Conservation (phyloP, 1,140 invertebrate genomes). For the Neuroterus valhalla region DNA sequence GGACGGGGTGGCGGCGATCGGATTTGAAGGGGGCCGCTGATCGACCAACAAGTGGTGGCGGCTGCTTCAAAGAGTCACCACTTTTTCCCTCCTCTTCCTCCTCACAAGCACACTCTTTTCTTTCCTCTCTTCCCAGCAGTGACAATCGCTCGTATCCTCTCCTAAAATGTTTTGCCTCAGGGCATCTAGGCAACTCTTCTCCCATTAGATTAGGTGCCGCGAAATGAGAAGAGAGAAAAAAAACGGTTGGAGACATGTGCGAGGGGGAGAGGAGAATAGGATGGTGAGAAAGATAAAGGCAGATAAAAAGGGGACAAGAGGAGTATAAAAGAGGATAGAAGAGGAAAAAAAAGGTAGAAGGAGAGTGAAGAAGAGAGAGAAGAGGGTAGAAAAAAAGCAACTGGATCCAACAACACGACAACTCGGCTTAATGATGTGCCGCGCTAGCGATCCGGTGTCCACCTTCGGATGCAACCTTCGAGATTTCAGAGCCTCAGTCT, state of each 20-base stretch:
- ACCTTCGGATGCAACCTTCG: constrained; percentile 47
- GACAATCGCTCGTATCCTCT: constrained; percentile 40
- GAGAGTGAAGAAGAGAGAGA: constrained; percentile 8
- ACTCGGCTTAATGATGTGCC: constrained; percentile 71
- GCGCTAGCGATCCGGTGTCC: constrained; percentile 59
- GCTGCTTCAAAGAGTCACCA: constrained; percentile 70
- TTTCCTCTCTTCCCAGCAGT: constrained; percentile 19
- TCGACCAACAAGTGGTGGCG: constrained; percentile 74
- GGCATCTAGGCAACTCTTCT: constrained; percentile 55
- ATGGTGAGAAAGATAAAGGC: constrained; percentile 33
- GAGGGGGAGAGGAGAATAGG: constrained; percentile 41
- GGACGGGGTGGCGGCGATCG: constrained; percentile 69
- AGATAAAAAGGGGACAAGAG: constrained; percentile 32
- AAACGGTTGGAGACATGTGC: constrained; percentile 42
- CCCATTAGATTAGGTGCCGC: constrained; percentile 70
- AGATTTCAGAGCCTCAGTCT: constrained; percentile 47
- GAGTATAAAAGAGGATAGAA: constrained; percentile 30
- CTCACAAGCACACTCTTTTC: neutral
- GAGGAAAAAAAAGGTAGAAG: neutral
- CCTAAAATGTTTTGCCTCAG: constrained; percentile 61
- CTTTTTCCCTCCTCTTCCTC: constrained; percentile 48
- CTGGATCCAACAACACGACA: constrained; percentile 62
- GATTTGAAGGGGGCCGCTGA: constrained; percentile 72
- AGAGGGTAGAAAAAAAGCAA: constrained; percentile 57
- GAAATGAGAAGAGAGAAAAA: constrained; percentile 57